A percentile compares a stretch with the other conserved stretches of the same genome.
Conservation (phyloP, 2,888 invertebrate species). For the Dasysyrphus albostriatus region DNA sequence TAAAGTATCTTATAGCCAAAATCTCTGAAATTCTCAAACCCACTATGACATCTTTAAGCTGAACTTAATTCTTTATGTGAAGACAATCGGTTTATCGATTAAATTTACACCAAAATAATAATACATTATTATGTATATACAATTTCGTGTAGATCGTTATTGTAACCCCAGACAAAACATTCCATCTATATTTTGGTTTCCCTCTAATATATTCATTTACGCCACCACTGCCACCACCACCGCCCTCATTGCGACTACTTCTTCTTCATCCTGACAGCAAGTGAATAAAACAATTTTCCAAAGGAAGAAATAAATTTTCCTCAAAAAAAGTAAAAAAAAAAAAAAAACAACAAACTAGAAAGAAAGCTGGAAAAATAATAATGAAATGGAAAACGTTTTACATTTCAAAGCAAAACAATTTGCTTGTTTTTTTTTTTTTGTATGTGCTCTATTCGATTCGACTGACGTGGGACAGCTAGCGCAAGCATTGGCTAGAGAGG, state of each 20-base stretch:
- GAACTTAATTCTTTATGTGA: background rate
- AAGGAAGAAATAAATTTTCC: constrained; percentile 63
- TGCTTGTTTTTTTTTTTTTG: constrained; percentile 24
- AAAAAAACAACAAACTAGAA: constrained; percentile 12
- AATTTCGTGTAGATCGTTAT: background rate
- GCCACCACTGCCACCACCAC: background rate
- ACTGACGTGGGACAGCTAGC: constrained; percentile 69
- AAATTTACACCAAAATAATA: constrained; percentile 17
- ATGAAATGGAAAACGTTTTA: constrained; percentile 75
- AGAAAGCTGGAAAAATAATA: constrained; percentile 41
- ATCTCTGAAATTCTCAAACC: too few species aligned
- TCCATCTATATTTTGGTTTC: constrained; percentile 38
- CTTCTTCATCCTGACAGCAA: constrained; percentile 28
- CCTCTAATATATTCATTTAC: constrained; percentile 64
- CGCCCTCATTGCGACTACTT: constrained; percentile 8
- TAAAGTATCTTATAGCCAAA: too few species aligned
- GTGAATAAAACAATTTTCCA: constrained; percentile 70
- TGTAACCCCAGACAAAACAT: constrained; percentile 60
- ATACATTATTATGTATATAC: background rate
- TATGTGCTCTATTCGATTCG: constrained; percentile 30
- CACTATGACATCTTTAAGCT: too few species aligned
- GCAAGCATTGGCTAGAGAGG: constrained; percentile 16
- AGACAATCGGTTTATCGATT: constrained; percentile 4
- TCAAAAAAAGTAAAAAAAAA: constrained; percentile 24
- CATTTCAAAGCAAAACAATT: constrained; percentile 74